Evolutionary conservation across 2,797 vertebrate genomes (phyloP).

Genomic region (Ptychadena robeensis): DNA sequence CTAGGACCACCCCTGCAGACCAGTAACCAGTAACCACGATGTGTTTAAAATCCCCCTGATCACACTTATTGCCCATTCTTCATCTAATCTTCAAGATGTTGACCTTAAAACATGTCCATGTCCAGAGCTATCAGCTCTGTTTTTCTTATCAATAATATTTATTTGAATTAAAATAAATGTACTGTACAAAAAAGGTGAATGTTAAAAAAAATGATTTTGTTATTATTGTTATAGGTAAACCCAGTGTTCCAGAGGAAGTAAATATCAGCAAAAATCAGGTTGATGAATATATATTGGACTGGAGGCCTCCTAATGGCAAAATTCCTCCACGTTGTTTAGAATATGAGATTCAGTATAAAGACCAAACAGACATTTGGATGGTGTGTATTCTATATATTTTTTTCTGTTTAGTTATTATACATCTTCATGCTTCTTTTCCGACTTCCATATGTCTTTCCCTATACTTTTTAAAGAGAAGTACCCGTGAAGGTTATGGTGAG

Average conservation of each 20-base stretch:
- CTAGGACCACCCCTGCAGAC: too few relatives aligned
- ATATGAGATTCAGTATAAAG: slow-evolving; percentile 72
- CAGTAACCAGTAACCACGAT: too few relatives aligned
- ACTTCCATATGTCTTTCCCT: too few relatives aligned
- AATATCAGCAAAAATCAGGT: slow-evolving; percentile 56
- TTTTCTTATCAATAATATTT: too few relatives aligned
- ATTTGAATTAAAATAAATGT: not conserved
- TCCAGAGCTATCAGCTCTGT: not conserved
- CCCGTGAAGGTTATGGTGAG: too few relatives aligned
- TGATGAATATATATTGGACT: slow-evolving; percentile 64
- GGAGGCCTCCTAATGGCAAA: slow-evolving; percentile 65
- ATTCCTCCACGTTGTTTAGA: slow-evolving; percentile 69
- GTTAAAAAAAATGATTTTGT: slow-evolving; percentile 17
- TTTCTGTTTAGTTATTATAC: not conserved
- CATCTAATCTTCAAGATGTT: too few relatives aligned
- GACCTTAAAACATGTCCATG: too few relatives aligned
- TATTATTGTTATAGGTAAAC: slow-evolving; percentile 68
- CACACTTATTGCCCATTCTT: too few relatives aligned
- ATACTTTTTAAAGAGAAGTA: not conserved
- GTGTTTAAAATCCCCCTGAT: too few relatives aligned
- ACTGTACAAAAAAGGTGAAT: not conserved
- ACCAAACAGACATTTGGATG: slow-evolving; percentile 64
- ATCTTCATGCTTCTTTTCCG: too few relatives aligned
- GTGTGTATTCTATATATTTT: slow-evolving; percentile 63
- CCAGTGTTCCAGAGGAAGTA: slow-evolving; percentile 67